These are phyloP conservation scores for Phaethon lepturus DNA, from an alignment of 2,113 vertebrate genomes.

Conservation along the genomic window DNA sequence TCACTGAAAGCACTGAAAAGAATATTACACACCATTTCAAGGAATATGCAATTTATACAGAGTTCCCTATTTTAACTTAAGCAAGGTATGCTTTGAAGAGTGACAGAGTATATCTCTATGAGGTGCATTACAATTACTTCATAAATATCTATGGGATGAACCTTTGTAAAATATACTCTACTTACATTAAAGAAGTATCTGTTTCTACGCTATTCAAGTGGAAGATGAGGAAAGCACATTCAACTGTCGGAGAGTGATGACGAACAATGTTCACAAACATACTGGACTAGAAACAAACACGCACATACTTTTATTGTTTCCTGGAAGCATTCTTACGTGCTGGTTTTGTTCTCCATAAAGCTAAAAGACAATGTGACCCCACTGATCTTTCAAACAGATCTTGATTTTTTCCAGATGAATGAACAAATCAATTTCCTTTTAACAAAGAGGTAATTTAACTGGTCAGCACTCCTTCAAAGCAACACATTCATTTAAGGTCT, in stretches of 20 bases:
- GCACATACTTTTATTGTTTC: neutral
- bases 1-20: neutral
- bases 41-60: neutral
- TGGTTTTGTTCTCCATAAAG: neutral
- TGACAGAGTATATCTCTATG: neutral
- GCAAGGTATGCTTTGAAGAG: neutral
- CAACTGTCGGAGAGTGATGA: neutral
- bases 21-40: neutral
- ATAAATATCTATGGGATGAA: neutral
- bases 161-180: neutral
- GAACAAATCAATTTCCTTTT: constrained; percentile 33
- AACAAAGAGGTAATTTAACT: constrained; percentile 54
- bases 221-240: neutral
- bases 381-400: constrained; percentile 25
- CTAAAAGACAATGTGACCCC: constrained; percentile 11
- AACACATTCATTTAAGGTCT: neutral
- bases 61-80: neutral
- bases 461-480: constrained; percentile 39
- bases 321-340: neutral
- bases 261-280: fast-evolving
- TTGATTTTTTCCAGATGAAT: constrained; percentile 44
- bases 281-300: neutral
- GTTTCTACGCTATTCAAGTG: neutral
- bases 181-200: neutral
- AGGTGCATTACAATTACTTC: neutral